Evolutionary conservation across 2,888 invertebrate species (phyloP).

Genomic region (Stenurella melanura): DNA sequence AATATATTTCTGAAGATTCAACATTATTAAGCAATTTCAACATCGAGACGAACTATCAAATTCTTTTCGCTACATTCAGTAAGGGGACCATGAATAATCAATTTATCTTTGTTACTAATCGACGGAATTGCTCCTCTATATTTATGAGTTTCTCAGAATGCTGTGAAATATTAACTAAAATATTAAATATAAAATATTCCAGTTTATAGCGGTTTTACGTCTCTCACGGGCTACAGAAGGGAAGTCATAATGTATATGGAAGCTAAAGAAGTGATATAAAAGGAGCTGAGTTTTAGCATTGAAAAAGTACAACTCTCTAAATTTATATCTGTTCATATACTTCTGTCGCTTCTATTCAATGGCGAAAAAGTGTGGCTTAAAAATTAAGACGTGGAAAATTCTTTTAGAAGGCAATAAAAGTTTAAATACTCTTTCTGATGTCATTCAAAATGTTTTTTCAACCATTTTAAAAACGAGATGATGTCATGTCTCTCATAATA

Average conservation of each 20-base stretch:
- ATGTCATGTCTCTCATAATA: too few relatives aligned
- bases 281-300: not conserved
- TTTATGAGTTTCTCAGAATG: not conserved
- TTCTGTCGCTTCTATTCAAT: not conserved
- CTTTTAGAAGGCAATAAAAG: too few relatives aligned
- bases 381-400: too few relatives aligned
- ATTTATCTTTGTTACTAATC: slow-evolving; percentile 31
- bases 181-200: slow-evolving; percentile 17
- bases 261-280: not conserved
- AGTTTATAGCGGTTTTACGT: slow-evolving; percentile 4
- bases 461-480: too few relatives aligned
- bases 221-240: not conserved
- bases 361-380: not conserved
- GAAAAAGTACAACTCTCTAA: not conserved
- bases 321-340: not conserved
- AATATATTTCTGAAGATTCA: slow-evolving; percentile 6
- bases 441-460: too few relatives aligned
- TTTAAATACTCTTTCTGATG: too few relatives aligned
- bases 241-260: not conserved
- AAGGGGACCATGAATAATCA: slow-evolving; percentile 15
- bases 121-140: slow-evolving; percentile 8
- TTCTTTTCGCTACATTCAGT: slow-evolving; percentile 9
- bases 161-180: slow-evolving; percentile 21
- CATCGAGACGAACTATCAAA: slow-evolving; percentile 12
- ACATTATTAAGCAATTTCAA: slow-evolving; percentile 3